phyloP scores from a whole-genome alignment of 1,140 invertebrate genomes.

The Probaryconus sp. region DNA sequence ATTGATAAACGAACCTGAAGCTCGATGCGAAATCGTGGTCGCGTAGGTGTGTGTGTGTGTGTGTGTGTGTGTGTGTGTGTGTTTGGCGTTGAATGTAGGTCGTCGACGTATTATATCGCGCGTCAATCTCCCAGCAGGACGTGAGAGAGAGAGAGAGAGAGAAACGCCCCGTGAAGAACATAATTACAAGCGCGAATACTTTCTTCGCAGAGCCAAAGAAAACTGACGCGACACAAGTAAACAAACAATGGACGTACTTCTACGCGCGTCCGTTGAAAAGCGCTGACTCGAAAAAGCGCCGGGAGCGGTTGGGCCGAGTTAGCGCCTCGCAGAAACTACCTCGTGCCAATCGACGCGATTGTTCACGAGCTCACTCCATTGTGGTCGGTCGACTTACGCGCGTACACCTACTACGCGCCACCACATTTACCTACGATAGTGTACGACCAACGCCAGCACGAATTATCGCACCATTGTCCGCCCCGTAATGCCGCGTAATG shows the following conservation, averaged over 20 bases:
- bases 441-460: conserved; percentile 41
- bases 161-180: background rate
- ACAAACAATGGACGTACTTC: conserved; percentile 20
- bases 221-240: conserved; percentile 21
- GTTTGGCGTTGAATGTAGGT: conserved; percentile 42
- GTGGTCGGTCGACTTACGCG: conserved; percentile 63
- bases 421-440: conserved; percentile 18
- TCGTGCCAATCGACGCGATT: conserved; percentile 65
- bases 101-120: conserved; percentile 33
- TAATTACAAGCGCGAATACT: conserved; percentile 9
- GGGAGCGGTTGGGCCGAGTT: conserved; percentile 49
- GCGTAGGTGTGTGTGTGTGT: too few relatives aligned
- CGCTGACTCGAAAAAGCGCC: conserved; percentile 55
- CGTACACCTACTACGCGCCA: conserved; percentile 21
- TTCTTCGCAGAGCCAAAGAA: conserved; percentile 1
- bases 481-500: conserved; percentile 63
- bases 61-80: too few relatives aligned
- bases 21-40: conserved; percentile 19
- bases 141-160: background rate
- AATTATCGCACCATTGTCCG: conserved; percentile 73
- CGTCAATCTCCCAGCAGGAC: conserved; percentile 22
- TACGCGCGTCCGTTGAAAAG: conserved; percentile 35
- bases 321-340: conserved; percentile 59
- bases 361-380: conserved; percentile 60
- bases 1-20: conserved; percentile 50